Evolutionary conservation across 2,113 vertebrate genomes (phyloP), one percentile per base, ranked within the genome.

Genomic region (Meleagris gallopavo): DNA sequence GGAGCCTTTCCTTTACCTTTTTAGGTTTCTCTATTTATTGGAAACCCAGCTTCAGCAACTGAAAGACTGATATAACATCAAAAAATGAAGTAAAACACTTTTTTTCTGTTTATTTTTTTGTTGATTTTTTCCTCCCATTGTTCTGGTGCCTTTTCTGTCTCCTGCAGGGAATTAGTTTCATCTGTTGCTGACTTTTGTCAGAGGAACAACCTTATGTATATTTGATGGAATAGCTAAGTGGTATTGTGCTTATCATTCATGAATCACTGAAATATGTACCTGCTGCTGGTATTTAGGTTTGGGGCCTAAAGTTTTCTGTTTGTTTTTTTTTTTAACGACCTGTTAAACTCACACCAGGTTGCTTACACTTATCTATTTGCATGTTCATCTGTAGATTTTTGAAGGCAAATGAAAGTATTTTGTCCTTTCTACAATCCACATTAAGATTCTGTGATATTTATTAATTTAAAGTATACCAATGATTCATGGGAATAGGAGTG

Each of bases 171-270:
- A 60, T 70, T 43, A 34, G 32, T 88, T 60, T 17, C 71, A 38
- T n/a, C 32, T 83, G 19, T 57, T 64, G 36, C 60, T 72, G 86
- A 34, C 34, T 92, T 89, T 72, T 86, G 45, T 27, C 34, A 90
- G 54, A 50, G 43, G 32, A 94, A 67, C 32, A 88, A 67, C 24
- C 50, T 83, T 74, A 81, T 67, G 8, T n/a, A 81, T 93, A 91
- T 91, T 93, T 84, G 45, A 81, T 81, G 38, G n/a, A 19, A 17
- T 55, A 90, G 45, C 69, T 91, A 95, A 96, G 86, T 60, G 50
- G 48, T 65, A n/a, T 71, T n/a, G 14, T 11, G 14, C 19, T 88
- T 90, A 83, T 72, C 41, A 75, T 83, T 80, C 86, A 67, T 89
- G 58, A 74, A 88, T 83, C 78, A 62, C 11, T 78, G 60, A 52